Percentiles rank a stretch among this genome's conserved stretches.
These are phyloP conservation scores for Dasyornis broadbenti DNA, from an alignment of 2,113 vertebrate genomes.

Conservation along the genomic window DNA sequence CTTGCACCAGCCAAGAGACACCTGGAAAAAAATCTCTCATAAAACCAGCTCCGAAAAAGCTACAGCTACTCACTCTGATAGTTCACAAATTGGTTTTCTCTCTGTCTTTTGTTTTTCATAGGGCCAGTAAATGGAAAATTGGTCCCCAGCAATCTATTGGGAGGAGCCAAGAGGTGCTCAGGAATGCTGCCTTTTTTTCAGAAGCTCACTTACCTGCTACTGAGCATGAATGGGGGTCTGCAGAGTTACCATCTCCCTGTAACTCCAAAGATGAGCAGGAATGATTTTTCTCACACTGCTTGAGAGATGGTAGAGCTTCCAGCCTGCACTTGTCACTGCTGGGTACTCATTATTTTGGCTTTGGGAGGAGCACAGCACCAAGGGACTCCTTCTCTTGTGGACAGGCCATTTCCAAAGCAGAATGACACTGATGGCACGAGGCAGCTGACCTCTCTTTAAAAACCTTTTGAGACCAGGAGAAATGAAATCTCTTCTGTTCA, in stretches of 20 bases:
- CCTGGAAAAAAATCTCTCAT: constrained; percentile 84
- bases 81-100: constrained; percentile 57
- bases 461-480: not conserved
- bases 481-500: not conserved
- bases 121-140: constrained; percentile 59
- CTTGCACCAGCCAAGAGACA: constrained; percentile 32
- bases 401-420: not conserved
- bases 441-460: not conserved
- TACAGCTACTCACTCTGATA: constrained; percentile 78
- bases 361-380: not conserved
- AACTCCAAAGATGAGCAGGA: not conserved
- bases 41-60: constrained; percentile 81
- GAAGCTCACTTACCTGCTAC: not conserved
- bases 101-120: constrained; percentile 63
- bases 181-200: constrained; percentile 69
- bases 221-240: not conserved
- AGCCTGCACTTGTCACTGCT: not conserved
- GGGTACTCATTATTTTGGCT: not conserved
- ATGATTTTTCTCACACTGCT: not conserved
- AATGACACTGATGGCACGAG: not conserved
- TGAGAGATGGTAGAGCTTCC: not conserved
- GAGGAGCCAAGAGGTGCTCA: not conserved
- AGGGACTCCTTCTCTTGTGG: not conserved
- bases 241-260: not conserved
- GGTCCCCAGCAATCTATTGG: constrained; percentile 66